Base-by-base conservation (phyloP, 2,888 invertebrate genomes). In the Metellina segmentata region DNA sequence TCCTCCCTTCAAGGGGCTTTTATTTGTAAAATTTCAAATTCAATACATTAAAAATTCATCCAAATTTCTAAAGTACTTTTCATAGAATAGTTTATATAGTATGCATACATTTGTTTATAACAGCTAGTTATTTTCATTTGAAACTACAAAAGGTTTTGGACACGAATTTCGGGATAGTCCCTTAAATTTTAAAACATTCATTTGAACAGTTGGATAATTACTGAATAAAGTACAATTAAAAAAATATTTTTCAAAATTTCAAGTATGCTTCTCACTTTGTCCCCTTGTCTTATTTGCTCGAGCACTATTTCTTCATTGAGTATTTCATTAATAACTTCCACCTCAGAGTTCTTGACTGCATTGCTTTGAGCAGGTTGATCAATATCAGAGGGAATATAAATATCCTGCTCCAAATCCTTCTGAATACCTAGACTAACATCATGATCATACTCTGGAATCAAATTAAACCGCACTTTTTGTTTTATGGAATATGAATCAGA, bases 391-490 rank as follows among this genome's bases (percentile, higher is more conserved):
- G 13, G 9, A 61, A 6, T 16, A 61, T 11, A 61, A 61, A 61
- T 61, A 61, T 61, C 61, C 6, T 9, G 34, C 34, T 2, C 34
- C 34, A 34, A 34, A 34, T 34, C 34, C 4, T 34, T 34, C 34
- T 34, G 52, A n/a, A 52, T 16, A 52, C 49, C 51, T 78, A 19
- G 52, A 34, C 34, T 34, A 34, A 4, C 34, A 34, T 34, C 34
- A 34, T 34, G 49, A 6, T 77, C 48, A n/a, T 8, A n/a, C 7
- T 89, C 49, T 34, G 75, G 77, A 69, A 20, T 16, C 11, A 85
- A 81, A 85, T 85, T 74, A 52, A 90, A 90, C 7, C 34, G 79
- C 6, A 85, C 85, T 74, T 79, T 85, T 48, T n/a, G 52, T 75
- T 85, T 90, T 61, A 81, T 4, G 4, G 34, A 4, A 34, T 4